These are phyloP conservation scores for Brachionus plicatilis DNA, from an alignment of 1,140 invertebrate genomes.

Conservation along the genomic window DNA sequence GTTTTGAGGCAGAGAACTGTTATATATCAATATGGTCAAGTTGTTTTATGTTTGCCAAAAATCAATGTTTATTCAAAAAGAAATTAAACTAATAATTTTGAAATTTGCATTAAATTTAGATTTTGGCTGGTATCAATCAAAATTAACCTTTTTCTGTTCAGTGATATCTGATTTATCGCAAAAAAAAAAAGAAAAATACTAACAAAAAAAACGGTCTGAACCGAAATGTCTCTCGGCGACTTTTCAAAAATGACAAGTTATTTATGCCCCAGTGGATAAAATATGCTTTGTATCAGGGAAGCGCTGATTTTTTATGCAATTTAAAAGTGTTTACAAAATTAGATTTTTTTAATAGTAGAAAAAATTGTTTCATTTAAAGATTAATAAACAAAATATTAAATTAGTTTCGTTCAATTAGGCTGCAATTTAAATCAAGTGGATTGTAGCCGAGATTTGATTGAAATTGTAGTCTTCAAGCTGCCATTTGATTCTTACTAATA, in stretches of 20 bases:
- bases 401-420: not conserved
- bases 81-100: conserved; percentile 20
- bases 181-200: no score
- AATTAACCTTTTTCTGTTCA: conserved; percentile 3
- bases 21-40: not conserved
- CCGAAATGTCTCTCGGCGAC: not conserved
- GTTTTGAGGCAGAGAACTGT: not conserved
- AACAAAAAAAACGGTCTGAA: not conserved
- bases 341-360: not conserved
- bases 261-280: not conserved
- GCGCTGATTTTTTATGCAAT: not conserved
- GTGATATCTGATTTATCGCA: not conserved
- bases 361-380: not conserved
- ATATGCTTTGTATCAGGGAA: not conserved
- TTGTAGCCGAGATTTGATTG: not conserved
- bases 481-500: not conserved
- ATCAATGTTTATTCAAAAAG: not conserved
- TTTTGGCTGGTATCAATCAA: conserved; percentile 1
- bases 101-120: conserved; percentile 14
- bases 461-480: not conserved
- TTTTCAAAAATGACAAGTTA: not conserved
- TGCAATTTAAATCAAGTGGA: not conserved
- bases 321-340: not conserved
- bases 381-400: not conserved
- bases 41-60: not conserved